These are phyloP conservation scores for Chrysolina americana DNA, from an alignment of 2,888 invertebrate species.

Conservation along the genomic window DNA sequence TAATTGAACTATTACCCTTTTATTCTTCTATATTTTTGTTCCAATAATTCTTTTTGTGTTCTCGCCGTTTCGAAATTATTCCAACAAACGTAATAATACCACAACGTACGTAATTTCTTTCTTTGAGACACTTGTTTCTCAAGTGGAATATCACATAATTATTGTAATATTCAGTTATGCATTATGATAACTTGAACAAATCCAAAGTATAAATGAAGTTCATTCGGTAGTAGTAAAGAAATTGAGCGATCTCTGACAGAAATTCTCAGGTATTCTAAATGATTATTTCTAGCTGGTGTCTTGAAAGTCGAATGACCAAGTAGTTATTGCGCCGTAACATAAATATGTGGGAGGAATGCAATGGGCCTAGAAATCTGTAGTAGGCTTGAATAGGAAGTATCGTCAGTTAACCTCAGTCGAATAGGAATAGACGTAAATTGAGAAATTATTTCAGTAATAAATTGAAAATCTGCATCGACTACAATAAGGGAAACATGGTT, in stretches of 20 bases:
- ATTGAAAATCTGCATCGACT: not conserved
- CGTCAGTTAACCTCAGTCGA: not conserved
- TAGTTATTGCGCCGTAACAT: slow-evolving; percentile 9
- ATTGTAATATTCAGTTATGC: no score
- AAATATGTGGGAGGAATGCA: slow-evolving; percentile 1
- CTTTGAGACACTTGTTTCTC: no score
- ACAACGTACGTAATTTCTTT: no score
- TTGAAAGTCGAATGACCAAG: not conserved
- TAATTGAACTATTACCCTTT: no score
- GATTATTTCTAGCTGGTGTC: not conserved
- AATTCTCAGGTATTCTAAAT: not conserved
- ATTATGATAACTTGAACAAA: not conserved
- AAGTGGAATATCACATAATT: no score
- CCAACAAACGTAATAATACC: no score
- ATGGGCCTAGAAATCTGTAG: not conserved
- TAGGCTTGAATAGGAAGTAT: not conserved
- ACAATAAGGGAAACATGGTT: not conserved
- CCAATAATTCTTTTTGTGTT: no score
- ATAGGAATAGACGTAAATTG: not conserved
- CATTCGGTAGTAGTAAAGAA: not conserved
- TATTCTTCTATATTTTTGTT: no score
- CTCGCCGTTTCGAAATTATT: no score
- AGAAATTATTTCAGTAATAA: not conserved
- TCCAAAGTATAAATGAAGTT: not conserved
- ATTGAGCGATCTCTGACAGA: not conserved